Evolutionary conservation across 2,797 vertebrate genomes (phyloP).

Genomic region (Leptoclinus maculatus): DNA sequence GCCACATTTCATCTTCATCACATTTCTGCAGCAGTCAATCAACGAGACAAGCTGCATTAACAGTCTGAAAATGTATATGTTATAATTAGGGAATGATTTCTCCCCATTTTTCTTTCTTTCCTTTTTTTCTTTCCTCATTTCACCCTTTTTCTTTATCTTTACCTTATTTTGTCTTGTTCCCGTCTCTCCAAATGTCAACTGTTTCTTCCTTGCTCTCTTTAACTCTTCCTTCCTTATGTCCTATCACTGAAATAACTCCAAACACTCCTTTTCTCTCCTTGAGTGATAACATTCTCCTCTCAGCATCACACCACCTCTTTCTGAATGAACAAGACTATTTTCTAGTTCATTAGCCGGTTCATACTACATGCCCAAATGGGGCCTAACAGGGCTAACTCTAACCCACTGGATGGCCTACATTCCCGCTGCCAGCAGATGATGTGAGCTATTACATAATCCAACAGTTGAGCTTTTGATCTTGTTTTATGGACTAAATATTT

Average conservation of each 20-base stretch:
- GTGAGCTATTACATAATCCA: slow-evolving; percentile 43
- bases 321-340: background rate
- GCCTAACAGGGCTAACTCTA: slow-evolving; percentile 1
- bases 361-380: background rate
- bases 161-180: too few relatives aligned
- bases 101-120: background rate
- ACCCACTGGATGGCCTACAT: slow-evolving; percentile 43
- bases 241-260: background rate
- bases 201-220: background rate
- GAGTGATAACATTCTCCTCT: background rate
- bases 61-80: background rate
- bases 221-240: background rate
- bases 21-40: slow-evolving; percentile 6
- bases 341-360: slow-evolving; percentile 22
- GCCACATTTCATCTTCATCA: slow-evolving; percentile 14
- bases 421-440: slow-evolving; percentile 42
- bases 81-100: background rate
- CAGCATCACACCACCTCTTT: background rate
- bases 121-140: background rate
- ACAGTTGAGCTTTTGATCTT: slow-evolving; percentile 11
- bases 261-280: background rate
- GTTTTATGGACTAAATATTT: slow-evolving; percentile 47
- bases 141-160: background rate
- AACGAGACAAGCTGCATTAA: background rate
- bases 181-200: background rate